Evolutionary conservation across 2,888 invertebrate genomes (phyloP), one percentile per base, ranked within the genome.

Genomic region (Crioceris asparagi): DNA sequence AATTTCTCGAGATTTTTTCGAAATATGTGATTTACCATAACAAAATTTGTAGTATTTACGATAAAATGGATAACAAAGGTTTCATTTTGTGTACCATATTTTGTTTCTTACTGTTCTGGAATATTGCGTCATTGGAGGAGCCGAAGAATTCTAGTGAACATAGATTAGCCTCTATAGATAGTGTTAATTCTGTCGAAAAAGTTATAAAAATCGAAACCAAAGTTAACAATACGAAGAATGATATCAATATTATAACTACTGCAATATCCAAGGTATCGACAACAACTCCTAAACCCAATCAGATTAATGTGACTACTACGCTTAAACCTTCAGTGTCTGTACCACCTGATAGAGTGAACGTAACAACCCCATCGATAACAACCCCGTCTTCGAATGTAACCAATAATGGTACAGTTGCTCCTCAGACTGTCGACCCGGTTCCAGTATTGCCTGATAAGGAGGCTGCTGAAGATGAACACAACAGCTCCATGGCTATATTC

Each of bases 401-500:
- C 5, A 26, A 21, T 10, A 21, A 38, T 19, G 33, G 32, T 18
- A 39, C 37, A 11, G 32, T 37, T 7, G 36, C 41, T 4, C 34
- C 33, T 17, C 71, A 72, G 23, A 77, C 78, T 0, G 77, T 79
- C 1, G 85, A 86, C 56, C 79, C 84, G 5, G 81, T 85, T 55
- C 80, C 84, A 5, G 81, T 85, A 5, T 63, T 93, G 27, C 93
- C 93, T 1, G 85, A 83, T 50, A 85, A 86, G 59, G 88, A 84
- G 49, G 83, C 91, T 2, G 91, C 91, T 2, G 92, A 96, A 67
- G 88, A 91, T 65, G 96, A 97, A 61, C 92, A 94, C 57, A 87
- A 91, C 56, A 92, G 90, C 56, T 94, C 93, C 1, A 82, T 96
- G 75, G 90, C 97, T 0, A 92, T 98, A 60, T 98, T 98, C 66